Evolutionary conservation across 2,888 invertebrate species (phyloP).

Genomic region (Mythimna impura): DNA sequence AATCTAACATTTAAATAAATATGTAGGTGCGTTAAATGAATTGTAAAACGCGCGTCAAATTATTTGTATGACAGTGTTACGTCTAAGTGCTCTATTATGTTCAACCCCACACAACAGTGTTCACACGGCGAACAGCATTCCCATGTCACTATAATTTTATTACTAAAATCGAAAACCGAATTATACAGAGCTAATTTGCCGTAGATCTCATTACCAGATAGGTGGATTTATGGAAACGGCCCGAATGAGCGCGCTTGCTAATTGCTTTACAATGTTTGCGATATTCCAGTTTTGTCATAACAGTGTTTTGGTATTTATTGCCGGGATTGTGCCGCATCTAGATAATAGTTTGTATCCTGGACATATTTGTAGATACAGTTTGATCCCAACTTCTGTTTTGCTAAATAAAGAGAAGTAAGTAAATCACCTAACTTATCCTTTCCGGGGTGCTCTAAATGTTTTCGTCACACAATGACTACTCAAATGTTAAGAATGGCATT

Average conservation of each 20-base stretch:
- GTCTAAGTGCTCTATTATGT: constrained; percentile 59
- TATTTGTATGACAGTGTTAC: constrained; percentile 28
- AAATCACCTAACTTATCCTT: no score
- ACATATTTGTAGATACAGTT: constrained; percentile 22
- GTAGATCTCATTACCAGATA: constrained; percentile 74
- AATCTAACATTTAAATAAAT: constrained; percentile 24
- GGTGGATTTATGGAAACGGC: constrained; percentile 70
- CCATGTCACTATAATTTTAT: constrained; percentile 64
- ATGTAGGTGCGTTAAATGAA: constrained; percentile 28
- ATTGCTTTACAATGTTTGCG: constrained; percentile 69
- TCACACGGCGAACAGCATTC: constrained; percentile 27
- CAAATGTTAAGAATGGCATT: no score
- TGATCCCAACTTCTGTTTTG: constrained; percentile 6
- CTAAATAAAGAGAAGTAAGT: neutral
- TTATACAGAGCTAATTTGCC: constrained; percentile 70
- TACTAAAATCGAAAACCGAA: constrained; percentile 66
- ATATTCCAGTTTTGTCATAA: constrained; percentile 59
- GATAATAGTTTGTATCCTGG: constrained; percentile 50
- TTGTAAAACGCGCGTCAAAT: constrained; percentile 32
- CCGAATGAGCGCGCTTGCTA: constrained; percentile 63
- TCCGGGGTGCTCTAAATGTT: no score
- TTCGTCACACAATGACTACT: no score
- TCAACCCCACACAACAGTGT: constrained; percentile 4
- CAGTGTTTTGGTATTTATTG: constrained; percentile 34
- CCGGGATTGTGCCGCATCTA: constrained; percentile 38